Base-by-base conservation (phyloP, 1,140 invertebrate genomes). In the Saccostrea cuccullata region DNA sequence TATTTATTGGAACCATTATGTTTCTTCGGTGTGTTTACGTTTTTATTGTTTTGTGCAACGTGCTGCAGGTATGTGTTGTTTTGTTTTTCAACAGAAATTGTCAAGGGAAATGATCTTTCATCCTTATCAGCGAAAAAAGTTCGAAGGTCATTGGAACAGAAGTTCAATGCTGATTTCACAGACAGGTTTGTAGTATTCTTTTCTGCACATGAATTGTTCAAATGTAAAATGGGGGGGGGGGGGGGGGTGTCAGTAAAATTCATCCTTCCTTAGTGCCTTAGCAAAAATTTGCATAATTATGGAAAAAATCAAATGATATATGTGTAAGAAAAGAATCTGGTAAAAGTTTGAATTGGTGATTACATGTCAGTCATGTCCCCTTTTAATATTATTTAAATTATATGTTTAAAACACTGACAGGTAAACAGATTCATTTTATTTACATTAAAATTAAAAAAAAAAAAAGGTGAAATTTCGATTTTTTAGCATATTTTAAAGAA, bases 41-140 rank as follows among this genome's bases (percentile, higher is more conserved):
- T 47, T 77, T 77, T 77, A 77, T 77, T 77, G 70, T 77, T 77
- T 77, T 12, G 47, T 77, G 70, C 70, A 77, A 77, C 70, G 70
- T 77, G 70, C 70, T 20, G 58, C n/a, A 67, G 83, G n/a, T 56
- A 64, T 82, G 23, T 82, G 23, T 82, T 60, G 13, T 36, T 26
- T 15, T 77, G 9, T 30, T 87, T 67, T 88, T 30, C 96, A 96
- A 47, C 94, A 98, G 98, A 96, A 86, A 98, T 98, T 91, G 96
- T 99, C 4, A 98, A 98, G 95, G 97, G 97, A 95, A 98, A 98
- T 8, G 97, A 98, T 94, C 95, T 98, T 13, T 96, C 96, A 11
- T 96, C 96, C 58, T 97, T 97, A 91, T 98, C 98, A 15, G 97
- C 97, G 1, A 99, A 98, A 92, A 98, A 98, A 95, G 97, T 99